These are phyloP conservation scores for Phrynocephalus vlangalii DNA, from an alignment of 2,797 vertebrate genomes.

Conservation along the genomic window DNA sequence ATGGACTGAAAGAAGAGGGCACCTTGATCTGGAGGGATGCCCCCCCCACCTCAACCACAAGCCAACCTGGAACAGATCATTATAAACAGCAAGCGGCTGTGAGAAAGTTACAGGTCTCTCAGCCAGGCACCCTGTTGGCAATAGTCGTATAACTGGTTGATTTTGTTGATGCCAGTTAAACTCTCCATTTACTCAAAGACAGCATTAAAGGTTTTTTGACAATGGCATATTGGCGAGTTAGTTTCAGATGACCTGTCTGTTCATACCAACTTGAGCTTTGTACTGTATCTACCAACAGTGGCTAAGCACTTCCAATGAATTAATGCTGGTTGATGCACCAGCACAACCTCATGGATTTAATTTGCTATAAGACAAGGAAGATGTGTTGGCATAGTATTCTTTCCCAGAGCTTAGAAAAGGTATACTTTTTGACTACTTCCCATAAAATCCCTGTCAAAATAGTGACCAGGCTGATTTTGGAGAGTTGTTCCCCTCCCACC, in stretches of 20 bases:
- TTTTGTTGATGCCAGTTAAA: not conserved
- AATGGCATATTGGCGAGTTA: not conserved
- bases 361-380: too few relatives aligned
- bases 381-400: not conserved
- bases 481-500: too few relatives aligned
- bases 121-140: not conserved
- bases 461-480: too few relatives aligned
- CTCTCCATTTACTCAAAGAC: not conserved
- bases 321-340: not conserved
- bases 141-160: not conserved
- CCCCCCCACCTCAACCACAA: too few relatives aligned
- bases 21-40: too few relatives aligned
- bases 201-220: not conserved
- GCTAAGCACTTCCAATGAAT: not conserved
- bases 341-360: not conserved
- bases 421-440: too few relatives aligned
- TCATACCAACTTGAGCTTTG: not conserved
- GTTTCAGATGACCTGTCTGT: not conserved
- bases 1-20: too few relatives aligned
- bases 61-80: conserved; percentile 33
- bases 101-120: not conserved
- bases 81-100: not conserved
- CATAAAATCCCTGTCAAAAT: too few relatives aligned
- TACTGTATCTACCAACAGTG: not conserved
- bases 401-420: too few relatives aligned